Evolutionary conservation across 2,888 invertebrate species (phyloP).

Genomic region (Drosophila emarginata): DNA sequence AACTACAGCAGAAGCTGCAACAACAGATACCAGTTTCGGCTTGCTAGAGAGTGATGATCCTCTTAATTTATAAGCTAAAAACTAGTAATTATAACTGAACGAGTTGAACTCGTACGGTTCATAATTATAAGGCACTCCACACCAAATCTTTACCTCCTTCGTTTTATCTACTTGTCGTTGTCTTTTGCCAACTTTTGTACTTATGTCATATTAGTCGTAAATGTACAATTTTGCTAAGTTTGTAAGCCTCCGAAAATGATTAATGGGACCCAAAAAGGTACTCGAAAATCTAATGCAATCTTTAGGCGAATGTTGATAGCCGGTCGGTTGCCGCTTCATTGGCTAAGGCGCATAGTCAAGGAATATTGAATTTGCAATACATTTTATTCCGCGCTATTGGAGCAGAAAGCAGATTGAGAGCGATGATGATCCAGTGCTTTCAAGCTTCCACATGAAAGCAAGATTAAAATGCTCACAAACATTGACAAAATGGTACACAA

Average conservation of each 20-base stretch:
- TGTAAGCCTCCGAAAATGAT: conserved; percentile 56
- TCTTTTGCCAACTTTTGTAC: conserved; percentile 75
- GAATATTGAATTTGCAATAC: conserved; percentile 61
- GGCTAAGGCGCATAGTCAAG: conserved; percentile 32
- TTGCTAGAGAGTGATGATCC: conserved; percentile 65
- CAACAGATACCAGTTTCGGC: conserved; percentile 44
- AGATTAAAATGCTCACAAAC: not conserved
- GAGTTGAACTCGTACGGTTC: conserved; percentile 55
- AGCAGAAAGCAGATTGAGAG: conserved; percentile 64
- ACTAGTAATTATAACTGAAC: conserved; percentile 75
- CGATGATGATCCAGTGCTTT: conserved; percentile 21
- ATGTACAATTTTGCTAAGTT: conserved; percentile 68
- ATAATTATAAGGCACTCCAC: conserved; percentile 68
- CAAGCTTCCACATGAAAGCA: conserved; percentile 59
- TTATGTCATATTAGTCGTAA: conserved; percentile 75
- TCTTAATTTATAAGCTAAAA: conserved; percentile 77
- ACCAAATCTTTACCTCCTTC: conserved; percentile 9
- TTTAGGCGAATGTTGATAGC: not conserved
- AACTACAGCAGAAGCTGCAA: conserved; percentile 11
- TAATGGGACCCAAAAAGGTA: conserved; percentile 61
- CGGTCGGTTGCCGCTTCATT: conserved; percentile 66
- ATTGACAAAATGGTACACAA: not conserved
- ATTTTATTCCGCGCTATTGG: conserved; percentile 56
- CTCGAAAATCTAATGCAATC: conserved; percentile 28
- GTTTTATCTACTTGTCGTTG: conserved; percentile 49